A percentile compares a stretch with the other conserved stretches of the same genome.
Conservation (phyloP, 2,113 vertebrate species). For the Anoura caudifer region DNA sequence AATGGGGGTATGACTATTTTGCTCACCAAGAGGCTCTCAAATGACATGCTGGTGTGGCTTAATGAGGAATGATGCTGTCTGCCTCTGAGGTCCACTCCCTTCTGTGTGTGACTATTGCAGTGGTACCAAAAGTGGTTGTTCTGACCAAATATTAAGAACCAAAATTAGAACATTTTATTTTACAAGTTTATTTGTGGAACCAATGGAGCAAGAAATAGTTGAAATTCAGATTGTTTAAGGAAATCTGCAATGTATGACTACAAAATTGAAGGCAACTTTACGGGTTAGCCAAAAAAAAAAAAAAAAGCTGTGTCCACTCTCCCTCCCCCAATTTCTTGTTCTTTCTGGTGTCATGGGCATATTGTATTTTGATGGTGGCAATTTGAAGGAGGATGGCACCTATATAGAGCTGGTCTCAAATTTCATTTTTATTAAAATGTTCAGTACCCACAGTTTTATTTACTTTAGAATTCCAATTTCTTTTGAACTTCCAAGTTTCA, state of each 20-base stretch:
- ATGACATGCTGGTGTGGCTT: neutral
- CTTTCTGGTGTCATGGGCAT: neutral
- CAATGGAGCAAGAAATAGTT: neutral
- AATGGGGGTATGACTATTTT: neutral
- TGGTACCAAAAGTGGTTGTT: neutral
- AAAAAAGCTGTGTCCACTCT: too few relatives aligned
- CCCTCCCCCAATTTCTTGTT: neutral
- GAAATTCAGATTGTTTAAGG: neutral
- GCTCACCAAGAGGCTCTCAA: neutral
- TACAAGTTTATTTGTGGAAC: neutral
- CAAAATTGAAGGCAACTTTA: neutral
- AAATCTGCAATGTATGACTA: neutral
- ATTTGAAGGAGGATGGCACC: neutral
- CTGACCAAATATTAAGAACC: neutral
- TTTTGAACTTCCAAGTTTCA: neutral
- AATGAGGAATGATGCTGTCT: neutral
- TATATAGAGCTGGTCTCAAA: neutral
- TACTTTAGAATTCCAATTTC: neutral
- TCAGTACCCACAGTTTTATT: neutral
- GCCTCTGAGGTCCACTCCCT: neutral
- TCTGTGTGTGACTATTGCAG: neutral
- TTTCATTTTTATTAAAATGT: neutral
- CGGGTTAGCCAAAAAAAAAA: neutral
- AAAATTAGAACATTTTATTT: neutral
- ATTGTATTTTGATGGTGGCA: neutral